These are phyloP conservation scores for Drosophila imparisetae DNA, from an alignment of 2,888 invertebrate species.

Conservation along the genomic window DNA sequence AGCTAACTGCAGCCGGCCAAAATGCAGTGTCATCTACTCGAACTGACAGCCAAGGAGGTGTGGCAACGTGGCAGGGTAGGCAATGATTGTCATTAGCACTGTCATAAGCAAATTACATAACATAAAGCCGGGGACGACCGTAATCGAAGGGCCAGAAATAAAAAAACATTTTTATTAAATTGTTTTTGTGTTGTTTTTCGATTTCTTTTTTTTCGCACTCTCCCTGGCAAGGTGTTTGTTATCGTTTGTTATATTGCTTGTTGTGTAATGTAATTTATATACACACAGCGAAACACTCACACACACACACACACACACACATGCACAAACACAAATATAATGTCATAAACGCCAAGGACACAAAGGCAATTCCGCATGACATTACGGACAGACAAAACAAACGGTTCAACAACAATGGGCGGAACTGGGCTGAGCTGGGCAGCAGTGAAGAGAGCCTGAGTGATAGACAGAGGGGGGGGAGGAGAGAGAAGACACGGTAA, in stretches of 20 bases:
- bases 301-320: constrained; percentile 16
- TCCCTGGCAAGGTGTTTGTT: constrained; percentile 73
- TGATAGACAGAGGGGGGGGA: neutral
- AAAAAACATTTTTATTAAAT: constrained; percentile 66
- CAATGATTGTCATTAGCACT: constrained; percentile 60
- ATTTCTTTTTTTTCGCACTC: constrained; percentile 19
- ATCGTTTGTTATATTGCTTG: constrained; percentile 80
- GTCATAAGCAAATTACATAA: constrained; percentile 60
- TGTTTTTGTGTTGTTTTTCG: constrained; percentile 43
- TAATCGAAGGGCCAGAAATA: constrained; percentile 49
- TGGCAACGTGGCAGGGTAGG: neutral
- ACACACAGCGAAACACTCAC: constrained; percentile 31
- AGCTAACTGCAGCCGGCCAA: constrained; percentile 24
- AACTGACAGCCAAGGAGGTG: constrained; percentile 26
- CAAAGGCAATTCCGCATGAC: constrained; percentile 76
- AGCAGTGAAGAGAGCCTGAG: neutral
- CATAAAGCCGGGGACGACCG: constrained; percentile 43
- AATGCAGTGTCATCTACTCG: constrained; percentile 41
- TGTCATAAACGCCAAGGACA: constrained; percentile 78
- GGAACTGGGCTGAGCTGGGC: neutral
- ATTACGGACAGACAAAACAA: constrained; percentile 76
- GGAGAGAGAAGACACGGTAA: constrained; percentile 29
- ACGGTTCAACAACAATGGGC: constrained; percentile 55
- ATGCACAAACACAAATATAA: constrained; percentile 64
- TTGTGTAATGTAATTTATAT: constrained; percentile 78